These are phyloP conservation scores for Zoanthus sansibaricus DNA, from an alignment of 92 coral and sea anemone species.

Conservation along the genomic window DNA sequence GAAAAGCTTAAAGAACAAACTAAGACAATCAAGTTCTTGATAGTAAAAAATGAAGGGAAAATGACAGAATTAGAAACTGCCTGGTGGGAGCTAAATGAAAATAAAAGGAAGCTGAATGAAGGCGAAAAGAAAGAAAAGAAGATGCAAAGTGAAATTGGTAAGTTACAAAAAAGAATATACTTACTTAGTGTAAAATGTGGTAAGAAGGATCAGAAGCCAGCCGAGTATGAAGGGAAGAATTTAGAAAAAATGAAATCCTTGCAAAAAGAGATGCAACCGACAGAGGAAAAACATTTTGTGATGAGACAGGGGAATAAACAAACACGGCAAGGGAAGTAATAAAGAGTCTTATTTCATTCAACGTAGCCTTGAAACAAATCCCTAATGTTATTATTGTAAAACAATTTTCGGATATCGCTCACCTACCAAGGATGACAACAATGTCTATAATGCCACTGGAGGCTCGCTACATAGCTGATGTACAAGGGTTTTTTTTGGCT, in stretches of 20 bases:
- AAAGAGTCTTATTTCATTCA: not conserved
- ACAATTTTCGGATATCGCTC: not conserved
- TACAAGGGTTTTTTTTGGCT: not conserved
- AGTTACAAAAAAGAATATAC: not conserved
- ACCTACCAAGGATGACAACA: conserved; percentile 1
- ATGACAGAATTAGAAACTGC: not conserved
- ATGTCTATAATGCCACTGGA: conserved; percentile 1
- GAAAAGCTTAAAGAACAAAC: not conserved
- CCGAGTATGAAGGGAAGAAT: not conserved
- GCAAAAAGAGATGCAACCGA: too few relatives aligned
- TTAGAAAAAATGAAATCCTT: not conserved
- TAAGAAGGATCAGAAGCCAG: not conserved
- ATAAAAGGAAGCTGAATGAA: not conserved
- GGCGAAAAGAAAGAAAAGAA: not conserved
- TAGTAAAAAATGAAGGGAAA: not conserved
- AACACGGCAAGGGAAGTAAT: conserved; percentile 1
- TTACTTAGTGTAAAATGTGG: not conserved
- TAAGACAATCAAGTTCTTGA: not conserved
- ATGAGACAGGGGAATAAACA: not conserved
- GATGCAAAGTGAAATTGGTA: not conserved
- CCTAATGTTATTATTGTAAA: not conserved
- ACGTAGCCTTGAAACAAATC: conserved; percentile 7
- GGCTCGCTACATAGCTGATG: conserved; percentile 4
- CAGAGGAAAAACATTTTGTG: not conserved
- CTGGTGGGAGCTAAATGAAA: not conserved